Evolutionary conservation across 2,797 vertebrate genomes (phyloP), one percentile per base, ranked within the genome.

Genomic region (Sebastes matsubarae): DNA sequence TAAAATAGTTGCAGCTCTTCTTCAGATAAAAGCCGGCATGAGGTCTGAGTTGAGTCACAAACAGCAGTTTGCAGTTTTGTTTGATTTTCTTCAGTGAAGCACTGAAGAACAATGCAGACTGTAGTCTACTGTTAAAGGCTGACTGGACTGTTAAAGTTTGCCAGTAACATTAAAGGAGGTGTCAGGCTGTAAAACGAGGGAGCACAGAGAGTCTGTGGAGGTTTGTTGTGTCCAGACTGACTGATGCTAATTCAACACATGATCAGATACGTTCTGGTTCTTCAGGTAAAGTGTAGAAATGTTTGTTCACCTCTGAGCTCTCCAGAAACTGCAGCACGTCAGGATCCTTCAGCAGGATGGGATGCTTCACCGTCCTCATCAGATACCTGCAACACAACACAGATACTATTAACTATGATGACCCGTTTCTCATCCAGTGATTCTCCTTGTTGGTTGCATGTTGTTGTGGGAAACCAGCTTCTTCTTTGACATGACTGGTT

Each of bases 311-410:
- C 96, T 99, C 98, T 0, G 97, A 97, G 87, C 96, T 98, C 95
- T 99, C 98, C 94, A 99, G 96, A 68, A 99, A 99, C 89, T 97
- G 97, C 82, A 98, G 96, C 77, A 99, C 96, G 79, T 99, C 98
- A 6, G 97, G 96, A 93, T 99, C 98, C 84, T 99, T 98, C 79
- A 98, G 95, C 83, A 99, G 95, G 80, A 97, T 95, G 29, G 98
- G 98, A 87, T 99, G 98, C 71, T 98, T 98, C 75, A 97, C 98
- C 20, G 98, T 99, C 88, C 98, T 95, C 80, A 98, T 97, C 89
- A 99, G 95, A 89, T 99, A 99, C 91, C 98, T 99, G 92, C 2
- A 78, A 73, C 52, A 64, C 2, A 58, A n/a, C 0, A 27, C 12
- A 8, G 9, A 13, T 5, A 30, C 2, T 24, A n/a, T 12, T 18